Evolutionary conservation across 2,888 invertebrate species (phyloP).

Genomic region (Harpagoxenus sublaevis): DNA sequence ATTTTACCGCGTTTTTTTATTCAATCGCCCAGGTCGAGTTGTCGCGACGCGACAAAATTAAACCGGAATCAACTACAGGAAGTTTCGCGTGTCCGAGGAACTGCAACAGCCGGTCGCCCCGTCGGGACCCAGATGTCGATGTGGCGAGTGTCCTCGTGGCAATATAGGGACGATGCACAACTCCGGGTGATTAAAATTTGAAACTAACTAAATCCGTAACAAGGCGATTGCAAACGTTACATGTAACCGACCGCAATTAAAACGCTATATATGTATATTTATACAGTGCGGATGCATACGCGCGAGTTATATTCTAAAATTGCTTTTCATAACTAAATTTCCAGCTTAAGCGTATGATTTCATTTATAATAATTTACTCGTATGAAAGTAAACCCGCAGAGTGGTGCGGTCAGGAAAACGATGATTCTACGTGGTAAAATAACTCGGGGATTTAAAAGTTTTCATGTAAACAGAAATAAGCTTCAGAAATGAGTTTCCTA

Average conservation of each 20-base stretch:
- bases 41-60: slow-evolving; percentile 21
- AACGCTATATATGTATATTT: not conserved
- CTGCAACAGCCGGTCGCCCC: not conserved
- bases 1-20: not conserved
- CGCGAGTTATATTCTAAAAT: slow-evolving; percentile 10
- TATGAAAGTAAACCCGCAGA: not conserved
- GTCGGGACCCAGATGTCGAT: slow-evolving; percentile 19
- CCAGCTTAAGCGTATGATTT: not conserved
- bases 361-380: not conserved
- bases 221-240: slow-evolving; percentile 36
- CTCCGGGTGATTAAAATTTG: slow-evolving; percentile 40
- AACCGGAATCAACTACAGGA: slow-evolving; percentile 4
- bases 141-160: not conserved
- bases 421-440: not conserved
- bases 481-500: not conserved
- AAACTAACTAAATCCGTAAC: slow-evolving; percentile 42
- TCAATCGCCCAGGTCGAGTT: not conserved
- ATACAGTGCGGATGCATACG: not conserved
- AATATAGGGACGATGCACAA: slow-evolving; percentile 29
- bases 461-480: not conserved
- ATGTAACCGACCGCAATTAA: slow-evolving; percentile 34
- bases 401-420: not conserved
- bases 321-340: not conserved
- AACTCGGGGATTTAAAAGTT: not conserved
- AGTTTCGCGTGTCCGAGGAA: slow-evolving; percentile 1